These are phyloP conservation scores for Rhipidura dahli DNA, from an alignment of 2,113 vertebrate species.

Conservation along the genomic window DNA sequence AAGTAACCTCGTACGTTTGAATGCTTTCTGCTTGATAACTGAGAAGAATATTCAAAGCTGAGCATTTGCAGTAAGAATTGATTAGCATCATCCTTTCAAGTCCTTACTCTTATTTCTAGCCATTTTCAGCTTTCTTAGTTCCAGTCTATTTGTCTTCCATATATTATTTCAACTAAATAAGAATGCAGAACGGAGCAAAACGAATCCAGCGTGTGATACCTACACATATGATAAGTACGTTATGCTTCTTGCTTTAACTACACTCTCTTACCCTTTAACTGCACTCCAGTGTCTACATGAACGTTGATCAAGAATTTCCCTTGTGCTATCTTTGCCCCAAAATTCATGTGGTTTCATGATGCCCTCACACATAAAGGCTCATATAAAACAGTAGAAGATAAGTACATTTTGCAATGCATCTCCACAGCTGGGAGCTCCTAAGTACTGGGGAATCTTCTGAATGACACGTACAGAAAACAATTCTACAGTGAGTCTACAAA, in stretches of 20 bases:
- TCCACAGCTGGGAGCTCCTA: not conserved
- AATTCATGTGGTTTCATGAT: not conserved
- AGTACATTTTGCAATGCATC: not conserved
- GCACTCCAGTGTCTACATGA: not conserved
- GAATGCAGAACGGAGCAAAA: not conserved
- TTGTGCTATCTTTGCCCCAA: not conserved
- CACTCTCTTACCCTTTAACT: not conserved
- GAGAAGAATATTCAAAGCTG: not conserved
- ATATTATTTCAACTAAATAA: not conserved
- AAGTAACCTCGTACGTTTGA: not conserved
- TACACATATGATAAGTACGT: fast-evolving
- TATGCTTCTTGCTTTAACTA: not conserved
- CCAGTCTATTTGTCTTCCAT: not conserved
- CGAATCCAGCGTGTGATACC: not conserved
- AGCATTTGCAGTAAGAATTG: not conserved
- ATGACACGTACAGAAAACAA: not conserved
- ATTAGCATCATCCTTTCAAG: not conserved
- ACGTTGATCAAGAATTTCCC: not conserved
- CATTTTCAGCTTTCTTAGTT: not conserved
- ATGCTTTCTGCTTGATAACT: not conserved
- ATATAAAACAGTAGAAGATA: not conserved
- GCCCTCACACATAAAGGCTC: not conserved
- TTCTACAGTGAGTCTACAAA: not conserved
- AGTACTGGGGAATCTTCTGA: not conserved
- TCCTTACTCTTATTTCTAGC: not conserved